phyloP scores from a whole-genome alignment of 2,797 vertebrate species.

The Onychomys leucogaster region DNA sequence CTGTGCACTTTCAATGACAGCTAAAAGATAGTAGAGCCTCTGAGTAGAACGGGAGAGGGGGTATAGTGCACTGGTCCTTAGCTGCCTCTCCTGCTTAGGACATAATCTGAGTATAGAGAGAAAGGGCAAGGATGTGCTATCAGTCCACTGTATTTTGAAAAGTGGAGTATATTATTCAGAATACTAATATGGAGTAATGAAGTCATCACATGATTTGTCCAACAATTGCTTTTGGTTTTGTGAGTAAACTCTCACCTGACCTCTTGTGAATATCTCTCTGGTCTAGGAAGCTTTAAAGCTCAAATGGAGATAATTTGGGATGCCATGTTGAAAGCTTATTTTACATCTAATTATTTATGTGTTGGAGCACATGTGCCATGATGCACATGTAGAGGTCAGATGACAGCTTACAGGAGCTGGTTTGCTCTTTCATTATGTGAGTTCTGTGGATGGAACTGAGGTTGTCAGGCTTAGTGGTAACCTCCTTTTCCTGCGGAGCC shows the following conservation, averaged over 20 bases:
- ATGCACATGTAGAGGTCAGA: neutral
- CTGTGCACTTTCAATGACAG: neutral
- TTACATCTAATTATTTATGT: neutral
- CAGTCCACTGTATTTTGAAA: neutral
- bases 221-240: neutral
- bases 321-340: neutral
- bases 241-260: neutral
- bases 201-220: neutral
- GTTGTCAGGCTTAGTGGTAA: too few relatives aligned
- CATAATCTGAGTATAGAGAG: neutral
- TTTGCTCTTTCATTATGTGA: too few relatives aligned
- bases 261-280: neutral
- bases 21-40: neutral
- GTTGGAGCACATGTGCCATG: neutral
- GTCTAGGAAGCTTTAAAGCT: neutral
- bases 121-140: neutral
- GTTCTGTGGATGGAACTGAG: neutral
- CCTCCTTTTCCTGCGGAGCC: neutral
- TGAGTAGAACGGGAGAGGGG: neutral
- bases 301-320: neutral
- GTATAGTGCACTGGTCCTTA: neutral
- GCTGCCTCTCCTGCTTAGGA: neutral
- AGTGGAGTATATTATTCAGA: neutral
- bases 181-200: neutral
- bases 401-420: neutral